These are phyloP conservation scores for Neosalanx taihuensis DNA, from an alignment of 2,797 vertebrate species.

Conservation along the genomic window DNA sequence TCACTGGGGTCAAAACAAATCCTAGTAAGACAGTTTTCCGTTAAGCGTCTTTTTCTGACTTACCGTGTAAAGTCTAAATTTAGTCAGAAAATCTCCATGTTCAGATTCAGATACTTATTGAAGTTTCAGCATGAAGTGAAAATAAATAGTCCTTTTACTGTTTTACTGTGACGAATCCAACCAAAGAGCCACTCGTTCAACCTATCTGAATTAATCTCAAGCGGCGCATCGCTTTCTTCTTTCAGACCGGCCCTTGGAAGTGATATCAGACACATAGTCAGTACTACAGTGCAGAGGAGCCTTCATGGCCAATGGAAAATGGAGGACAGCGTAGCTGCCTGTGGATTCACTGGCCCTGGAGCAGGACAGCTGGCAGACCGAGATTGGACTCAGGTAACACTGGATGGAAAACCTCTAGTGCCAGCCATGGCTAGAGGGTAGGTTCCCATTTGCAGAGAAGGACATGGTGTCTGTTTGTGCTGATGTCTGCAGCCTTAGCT, in stretches of 20 bases:
- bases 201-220: no score
- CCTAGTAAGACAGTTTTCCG: no score
- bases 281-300: not conserved
- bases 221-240: not conserved
- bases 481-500: not conserved
- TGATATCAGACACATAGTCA: not conserved
- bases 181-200: no score
- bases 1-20: not conserved
- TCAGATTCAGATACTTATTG: no score
- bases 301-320: not conserved
- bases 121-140: no score
- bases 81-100: no score
- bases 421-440: constrained; percentile 42
- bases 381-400: constrained; percentile 63
- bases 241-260: not conserved
- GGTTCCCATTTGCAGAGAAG: constrained; percentile 25
- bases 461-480: constrained; percentile 4
- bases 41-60: no score
- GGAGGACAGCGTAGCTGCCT: not conserved
- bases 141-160: no score
- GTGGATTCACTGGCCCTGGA: not conserved
- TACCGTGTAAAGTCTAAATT: no score
- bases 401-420: constrained; percentile 38
- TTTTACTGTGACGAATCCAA: no score
- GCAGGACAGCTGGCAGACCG: constrained; percentile 56